Evolutionary conservation across 1,140 invertebrate species (phyloP).

Genomic region (Bombus picipes): DNA sequence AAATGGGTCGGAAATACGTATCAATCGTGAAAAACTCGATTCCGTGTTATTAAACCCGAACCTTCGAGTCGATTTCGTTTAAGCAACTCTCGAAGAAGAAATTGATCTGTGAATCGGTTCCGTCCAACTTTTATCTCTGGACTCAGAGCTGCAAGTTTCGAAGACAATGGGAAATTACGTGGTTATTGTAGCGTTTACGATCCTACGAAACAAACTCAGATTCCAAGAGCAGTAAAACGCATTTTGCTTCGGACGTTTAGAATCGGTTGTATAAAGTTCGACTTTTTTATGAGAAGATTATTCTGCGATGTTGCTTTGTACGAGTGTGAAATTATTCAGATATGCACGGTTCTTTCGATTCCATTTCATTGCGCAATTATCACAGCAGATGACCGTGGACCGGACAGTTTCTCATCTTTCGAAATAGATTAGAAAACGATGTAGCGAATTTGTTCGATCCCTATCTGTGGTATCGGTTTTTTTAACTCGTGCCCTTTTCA

Average conservation of each 20-base stretch:
- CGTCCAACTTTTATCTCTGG: neutral
- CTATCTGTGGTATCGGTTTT: too few species aligned
- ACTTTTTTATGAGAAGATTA: neutral
- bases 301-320: too few species aligned
- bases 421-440: slow-evolving; percentile 60
- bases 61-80: slow-evolving; percentile 1
- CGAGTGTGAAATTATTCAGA: too few species aligned
- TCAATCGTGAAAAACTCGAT: slow-evolving; percentile 19
- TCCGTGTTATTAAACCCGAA: slow-evolving; percentile 39
- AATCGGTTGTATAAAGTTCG: too few species aligned
- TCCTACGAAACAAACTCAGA: neutral
- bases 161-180: neutral
- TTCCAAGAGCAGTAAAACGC: neutral
- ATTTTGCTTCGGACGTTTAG: too few species aligned
- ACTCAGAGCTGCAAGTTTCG: neutral
- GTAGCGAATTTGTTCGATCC: slow-evolving; percentile 24
- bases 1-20: slow-evolving; percentile 46
- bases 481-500: neutral
- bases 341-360: neutral
- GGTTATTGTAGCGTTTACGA: neutral
- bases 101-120: neutral
- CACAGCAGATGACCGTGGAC: slow-evolving; percentile 30
- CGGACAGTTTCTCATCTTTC: slow-evolving; percentile 51
- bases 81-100: neutral
- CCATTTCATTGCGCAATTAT: slow-evolving; percentile 38